Evolutionary conservation across 2,113 vertebrate genomes (phyloP), one percentile per base, ranked within the genome.

Genomic region (Trochalopteron elliotii): DNA sequence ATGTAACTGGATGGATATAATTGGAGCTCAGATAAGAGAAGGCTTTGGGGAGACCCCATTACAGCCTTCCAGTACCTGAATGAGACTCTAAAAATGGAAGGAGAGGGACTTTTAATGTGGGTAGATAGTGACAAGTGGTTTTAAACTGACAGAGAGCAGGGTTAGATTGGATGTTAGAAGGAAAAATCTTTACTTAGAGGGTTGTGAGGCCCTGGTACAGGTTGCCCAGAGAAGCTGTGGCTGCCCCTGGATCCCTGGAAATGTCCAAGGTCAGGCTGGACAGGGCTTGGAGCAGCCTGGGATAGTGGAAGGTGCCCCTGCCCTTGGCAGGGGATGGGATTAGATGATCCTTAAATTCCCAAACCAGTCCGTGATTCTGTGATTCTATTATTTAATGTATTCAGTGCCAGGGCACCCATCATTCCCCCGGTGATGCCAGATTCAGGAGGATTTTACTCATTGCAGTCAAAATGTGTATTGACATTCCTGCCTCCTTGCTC

Each of bases 361-460:
- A 70, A 56, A 63, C 18, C 40, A 33, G 10, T 17, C 35, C 63
- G 18, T 35, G 40, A 31, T 44, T 25, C 55, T 68, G 24, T 33
- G 37, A 39, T 40, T 52, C 83, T 59, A 4, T 33, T 31, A 53
- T 59, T 75, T 47, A 24, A 9, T 40, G 6, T 31, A 28, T 19
- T 49, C 1, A 9, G 37, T 60, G 28, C 70, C 71, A 64, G 49
- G 24, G 20, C n/a, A 52, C 52, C 47, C 4, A 0, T 44, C 4
- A 2, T 21, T 30, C 28, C 55, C 16, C 20, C 0, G 0, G 37
- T 9, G 37, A 52, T 39, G 55, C 35, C 8, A 0, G 25, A 50
- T 30, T 59, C 45, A 23, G 64, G 71, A 85, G 50, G 63, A 30
- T 57, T 92, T 87, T 90, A 65, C 31, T 77, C 72, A 65, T 1